phyloP scores from a whole-genome alignment of 2,888 invertebrate species.

The Caenorhabditis zanzibari region DNA sequence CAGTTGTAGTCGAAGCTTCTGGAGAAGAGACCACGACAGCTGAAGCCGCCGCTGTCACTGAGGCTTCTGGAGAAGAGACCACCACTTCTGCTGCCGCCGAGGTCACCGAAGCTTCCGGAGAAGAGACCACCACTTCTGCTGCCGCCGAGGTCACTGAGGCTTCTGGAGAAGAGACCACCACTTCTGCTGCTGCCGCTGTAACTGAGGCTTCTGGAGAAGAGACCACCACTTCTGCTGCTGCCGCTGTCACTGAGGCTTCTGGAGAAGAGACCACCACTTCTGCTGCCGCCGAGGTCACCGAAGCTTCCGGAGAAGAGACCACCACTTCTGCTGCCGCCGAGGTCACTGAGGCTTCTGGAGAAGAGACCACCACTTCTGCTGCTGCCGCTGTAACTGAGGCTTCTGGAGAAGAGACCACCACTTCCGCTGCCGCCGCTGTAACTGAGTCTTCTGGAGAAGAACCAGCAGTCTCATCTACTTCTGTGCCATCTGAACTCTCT shows the following conservation, averaged over 20 bases:
- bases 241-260: conserved; percentile 24
- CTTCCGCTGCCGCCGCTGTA: conserved; percentile 8
- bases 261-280: conserved; percentile 50
- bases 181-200: conserved; percentile 11
- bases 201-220: conserved; percentile 40
- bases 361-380: conserved; percentile 40
- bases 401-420: conserved; percentile 49
- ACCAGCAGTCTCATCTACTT: not conserved
- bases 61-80: conserved; percentile 28
- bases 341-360: conserved; percentile 21
- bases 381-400: conserved; percentile 32
- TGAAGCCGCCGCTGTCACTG: conserved; percentile 14
- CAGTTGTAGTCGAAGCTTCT: conserved; percentile 28
- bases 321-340: conserved; percentile 40
- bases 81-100: conserved; percentile 12
- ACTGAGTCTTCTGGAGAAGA: conserved; percentile 47
- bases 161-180: conserved; percentile 29
- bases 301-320: conserved; percentile 39
- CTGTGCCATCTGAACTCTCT: conserved; percentile 1
- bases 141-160: conserved; percentile 28
- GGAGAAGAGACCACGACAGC: conserved; percentile 22
- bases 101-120: conserved; percentile 17
- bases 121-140: not conserved
- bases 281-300: conserved; percentile 33
- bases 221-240: conserved; percentile 31